A percentile compares a stretch with the other conserved stretches of the same genome.
These are phyloP conservation scores for Murina feae DNA, from an alignment of 2,113 vertebrate genomes.

Conservation along the genomic window DNA sequence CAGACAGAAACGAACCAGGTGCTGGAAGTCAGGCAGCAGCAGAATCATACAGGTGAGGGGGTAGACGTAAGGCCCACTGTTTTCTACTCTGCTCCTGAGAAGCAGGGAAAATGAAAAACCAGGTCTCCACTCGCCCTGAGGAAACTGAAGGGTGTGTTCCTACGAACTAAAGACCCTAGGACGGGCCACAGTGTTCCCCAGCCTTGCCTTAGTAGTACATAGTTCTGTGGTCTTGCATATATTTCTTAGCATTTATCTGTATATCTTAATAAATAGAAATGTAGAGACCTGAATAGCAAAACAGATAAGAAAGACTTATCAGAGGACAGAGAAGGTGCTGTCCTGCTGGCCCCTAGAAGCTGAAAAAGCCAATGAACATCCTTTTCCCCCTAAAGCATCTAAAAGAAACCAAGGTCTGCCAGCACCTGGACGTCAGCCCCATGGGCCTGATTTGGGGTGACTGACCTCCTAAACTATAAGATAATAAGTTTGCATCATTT, in stretches of 20 bases:
- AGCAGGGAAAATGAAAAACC: neutral
- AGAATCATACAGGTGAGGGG: no score
- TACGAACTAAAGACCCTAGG: neutral
- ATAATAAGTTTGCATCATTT: neutral
- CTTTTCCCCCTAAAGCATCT: accelerated
- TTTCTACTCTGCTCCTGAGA: neutral
- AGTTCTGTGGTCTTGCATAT: neutral
- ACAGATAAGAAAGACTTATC: neutral
- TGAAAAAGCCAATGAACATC: neutral
- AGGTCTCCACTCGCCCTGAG: neutral
- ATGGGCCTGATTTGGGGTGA: neutral
- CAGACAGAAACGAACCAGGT: neutral
- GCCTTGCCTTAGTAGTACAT: neutral
- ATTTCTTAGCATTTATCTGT: neutral
- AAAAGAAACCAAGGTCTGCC: neutral
- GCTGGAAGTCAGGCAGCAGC: neutral
- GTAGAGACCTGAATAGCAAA: neutral
- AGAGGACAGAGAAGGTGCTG: neutral
- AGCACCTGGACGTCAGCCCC: neutral
- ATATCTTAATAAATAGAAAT: neutral
- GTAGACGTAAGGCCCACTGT: neutral
- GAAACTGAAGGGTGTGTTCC: neutral
- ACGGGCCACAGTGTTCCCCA: neutral
- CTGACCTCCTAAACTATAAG: neutral
- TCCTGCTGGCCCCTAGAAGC: neutral